phyloP scores from a whole-genome alignment of 2,797 vertebrate genomes.

The Lemur catta region DNA sequence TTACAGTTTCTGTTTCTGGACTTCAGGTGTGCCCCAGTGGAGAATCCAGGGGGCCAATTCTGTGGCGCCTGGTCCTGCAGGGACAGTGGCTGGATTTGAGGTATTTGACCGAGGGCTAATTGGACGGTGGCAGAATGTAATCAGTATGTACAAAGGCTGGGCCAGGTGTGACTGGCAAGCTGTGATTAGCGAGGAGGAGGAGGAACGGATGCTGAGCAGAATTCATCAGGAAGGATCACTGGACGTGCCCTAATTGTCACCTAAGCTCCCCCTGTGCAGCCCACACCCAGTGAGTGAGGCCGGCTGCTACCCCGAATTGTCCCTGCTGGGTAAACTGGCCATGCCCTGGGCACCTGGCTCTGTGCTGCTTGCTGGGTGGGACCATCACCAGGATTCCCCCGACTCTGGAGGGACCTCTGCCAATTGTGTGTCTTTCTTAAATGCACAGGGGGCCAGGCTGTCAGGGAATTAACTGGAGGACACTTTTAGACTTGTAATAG shows the following conservation, averaged over 20 bases:
- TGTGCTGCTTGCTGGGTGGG: not conserved
- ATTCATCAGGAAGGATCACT: not conserved
- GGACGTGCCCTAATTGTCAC: not conserved
- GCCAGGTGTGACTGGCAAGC: fast-evolving
- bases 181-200: not conserved
- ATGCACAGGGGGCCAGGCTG: too few relatives aligned
- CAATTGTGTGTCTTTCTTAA: not conserved
- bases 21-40: too few relatives aligned
- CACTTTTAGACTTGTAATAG: not conserved
- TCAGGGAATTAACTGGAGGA: not conserved
- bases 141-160: not conserved
- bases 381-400: fast-evolving
- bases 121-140: not conserved
- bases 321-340: fast-evolving
- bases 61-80: not conserved
- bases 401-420: not conserved
- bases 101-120: not conserved
- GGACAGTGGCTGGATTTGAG: not conserved
- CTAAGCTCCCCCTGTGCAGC: not conserved
- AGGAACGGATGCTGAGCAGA: not conserved
- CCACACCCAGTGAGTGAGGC: too few relatives aligned
- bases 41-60: not conserved
- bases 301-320: not conserved
- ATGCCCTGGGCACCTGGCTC: not conserved
- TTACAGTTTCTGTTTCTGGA: not conserved